These are phyloP conservation scores for Leucozona laternaria DNA, from an alignment of 2,888 invertebrate genomes.

Conservation along the genomic window DNA sequence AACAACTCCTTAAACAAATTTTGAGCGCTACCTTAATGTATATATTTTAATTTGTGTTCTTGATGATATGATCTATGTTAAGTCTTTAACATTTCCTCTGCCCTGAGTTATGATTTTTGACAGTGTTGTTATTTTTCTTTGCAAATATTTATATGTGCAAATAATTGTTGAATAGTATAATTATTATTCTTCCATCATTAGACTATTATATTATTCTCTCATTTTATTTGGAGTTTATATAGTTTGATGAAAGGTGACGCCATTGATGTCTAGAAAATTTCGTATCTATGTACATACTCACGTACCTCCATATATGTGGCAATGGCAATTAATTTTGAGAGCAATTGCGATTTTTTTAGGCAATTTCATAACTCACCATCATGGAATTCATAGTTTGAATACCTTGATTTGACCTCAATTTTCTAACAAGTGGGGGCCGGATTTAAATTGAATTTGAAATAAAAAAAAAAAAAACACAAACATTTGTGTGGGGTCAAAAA, in stretches of 20 bases:
- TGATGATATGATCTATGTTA: too few relatives aligned
- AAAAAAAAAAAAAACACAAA: too few relatives aligned
- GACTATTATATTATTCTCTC: not conserved
- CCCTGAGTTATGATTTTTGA: not conserved
- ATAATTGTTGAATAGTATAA: not conserved
- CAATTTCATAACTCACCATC: not conserved
- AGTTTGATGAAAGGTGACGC: not conserved
- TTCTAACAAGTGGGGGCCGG: slow-evolving; percentile 41
- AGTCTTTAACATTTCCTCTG: too few relatives aligned
- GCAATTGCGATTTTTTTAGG: not conserved
- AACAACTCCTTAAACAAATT: too few relatives aligned
- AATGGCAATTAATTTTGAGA: not conserved
- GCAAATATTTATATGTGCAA: too few relatives aligned
- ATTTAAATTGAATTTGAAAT: slow-evolving; percentile 45
- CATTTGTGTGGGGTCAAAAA: too few relatives aligned
- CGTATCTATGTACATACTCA: too few relatives aligned
- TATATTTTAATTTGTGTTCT: too few relatives aligned
- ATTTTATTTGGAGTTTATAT: not conserved
- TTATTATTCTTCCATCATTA: not conserved
- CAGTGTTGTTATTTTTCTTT: not conserved
- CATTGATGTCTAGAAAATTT: not conserved
- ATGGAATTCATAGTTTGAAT: not conserved
- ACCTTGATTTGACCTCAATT: slow-evolving; percentile 35
- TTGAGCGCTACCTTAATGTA: too few relatives aligned
- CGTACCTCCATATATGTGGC: too few relatives aligned